A percentile compares a stretch with the other conserved stretches of the same genome.
Conservation (phyloP, 2,113 vertebrate species). For the Synchiropus splendidus region DNA sequence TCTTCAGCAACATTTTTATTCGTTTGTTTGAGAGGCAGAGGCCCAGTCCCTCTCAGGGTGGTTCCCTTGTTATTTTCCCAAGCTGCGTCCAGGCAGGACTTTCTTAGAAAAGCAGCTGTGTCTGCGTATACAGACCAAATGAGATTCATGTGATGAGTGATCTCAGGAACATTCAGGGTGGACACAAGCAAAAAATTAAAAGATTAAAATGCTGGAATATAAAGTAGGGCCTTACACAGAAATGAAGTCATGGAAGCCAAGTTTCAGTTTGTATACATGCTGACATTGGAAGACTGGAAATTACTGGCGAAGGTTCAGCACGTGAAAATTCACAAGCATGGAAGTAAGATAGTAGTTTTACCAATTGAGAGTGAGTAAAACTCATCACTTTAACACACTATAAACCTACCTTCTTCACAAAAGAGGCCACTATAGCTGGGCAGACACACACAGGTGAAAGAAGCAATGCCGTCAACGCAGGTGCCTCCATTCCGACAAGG, state of each 20-base stretch:
- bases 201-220: not conserved
- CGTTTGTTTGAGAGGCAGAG: constrained; percentile 2
- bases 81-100: constrained; percentile 17
- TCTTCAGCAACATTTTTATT: not conserved
- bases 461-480: constrained; percentile 80
- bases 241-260: constrained; percentile 2
- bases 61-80: constrained; percentile 7
- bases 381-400: not conserved
- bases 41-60: constrained; percentile 1
- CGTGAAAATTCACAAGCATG: not conserved
- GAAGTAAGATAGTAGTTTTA: no score
- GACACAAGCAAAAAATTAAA: constrained; percentile 8
- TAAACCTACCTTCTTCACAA: constrained; percentile 84
- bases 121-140: constrained; percentile 23
- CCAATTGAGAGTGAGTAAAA: no score
- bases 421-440: constrained; percentile 83
- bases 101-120: constrained; percentile 38
- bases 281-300: not conserved
- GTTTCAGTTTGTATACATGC: no score
- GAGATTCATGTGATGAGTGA: constrained; percentile 38
- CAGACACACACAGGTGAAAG: constrained; percentile 83
- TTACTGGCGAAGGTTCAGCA: not conserved
- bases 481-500: constrained; percentile 91
- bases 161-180: constrained; percentile 21
- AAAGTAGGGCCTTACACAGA: constrained; percentile 4